Percentiles rank a stretch among this genome's conserved stretches.
These are phyloP conservation scores for Enteromius mattozi DNA, from an alignment of 2,797 vertebrate genomes.

Conservation along the genomic window DNA sequence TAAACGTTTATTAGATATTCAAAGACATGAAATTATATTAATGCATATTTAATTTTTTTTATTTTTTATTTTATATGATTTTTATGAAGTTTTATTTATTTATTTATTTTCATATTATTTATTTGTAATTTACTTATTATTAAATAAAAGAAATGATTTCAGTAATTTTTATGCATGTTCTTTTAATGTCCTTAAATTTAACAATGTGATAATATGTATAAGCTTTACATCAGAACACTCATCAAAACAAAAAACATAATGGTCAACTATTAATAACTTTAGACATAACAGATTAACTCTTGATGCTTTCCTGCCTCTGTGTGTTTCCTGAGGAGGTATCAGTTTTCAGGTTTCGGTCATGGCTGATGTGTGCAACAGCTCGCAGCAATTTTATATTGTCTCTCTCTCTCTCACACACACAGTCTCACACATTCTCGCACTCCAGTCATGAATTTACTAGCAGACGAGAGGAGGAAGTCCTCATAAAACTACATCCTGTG, in stretches of 20 bases:
- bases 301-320: not conserved
- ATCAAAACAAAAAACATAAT: not conserved
- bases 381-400: not conserved
- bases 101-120: too few species aligned
- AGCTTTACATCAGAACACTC: not conserved
- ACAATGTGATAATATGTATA: not conserved
- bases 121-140: not conserved
- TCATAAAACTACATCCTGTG: constrained; percentile 20
- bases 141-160: not conserved
- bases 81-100: too few species aligned
- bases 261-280: not conserved
- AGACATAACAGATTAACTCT: not conserved
- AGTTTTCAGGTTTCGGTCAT: not conserved
- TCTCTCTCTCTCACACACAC: not conserved
- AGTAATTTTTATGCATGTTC: not conserved
- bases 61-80: too few species aligned
- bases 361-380: not conserved
- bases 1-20: too few species aligned
- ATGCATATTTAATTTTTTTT: too few species aligned
- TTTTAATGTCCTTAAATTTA: too few species aligned
- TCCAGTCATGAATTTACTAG: not conserved
- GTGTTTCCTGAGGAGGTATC: not conserved
- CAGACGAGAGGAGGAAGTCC: not conserved
- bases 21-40: too few species aligned
- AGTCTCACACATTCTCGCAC: not conserved